Evolutionary conservation across 2,888 invertebrate genomes (phyloP).

Genomic region (Folsomia candida): DNA sequence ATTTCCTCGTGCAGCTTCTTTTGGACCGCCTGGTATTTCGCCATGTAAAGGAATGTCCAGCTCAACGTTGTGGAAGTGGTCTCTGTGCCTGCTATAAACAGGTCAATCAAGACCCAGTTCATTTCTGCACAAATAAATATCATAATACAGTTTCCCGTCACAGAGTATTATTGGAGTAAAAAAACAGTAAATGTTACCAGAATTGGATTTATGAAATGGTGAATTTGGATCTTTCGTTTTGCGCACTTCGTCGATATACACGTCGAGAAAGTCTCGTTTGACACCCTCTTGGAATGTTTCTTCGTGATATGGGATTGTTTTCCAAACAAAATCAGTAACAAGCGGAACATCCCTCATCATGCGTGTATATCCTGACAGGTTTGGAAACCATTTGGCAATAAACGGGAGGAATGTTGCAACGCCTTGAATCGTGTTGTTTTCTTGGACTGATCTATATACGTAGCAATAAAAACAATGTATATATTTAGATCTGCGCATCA

Average conservation of each 20-base stretch:
- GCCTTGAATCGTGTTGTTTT: background rate
- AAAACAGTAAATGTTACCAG: background rate
- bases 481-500: no score
- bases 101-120: background rate
- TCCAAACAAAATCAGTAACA: slow-evolving; percentile 13
- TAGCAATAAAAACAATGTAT: background rate
- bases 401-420: slow-evolving; percentile 24
- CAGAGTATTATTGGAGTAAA: slow-evolving; percentile 15
- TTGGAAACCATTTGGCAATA: slow-evolving; percentile 16
- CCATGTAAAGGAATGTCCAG: slow-evolving; percentile 4
- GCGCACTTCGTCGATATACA: slow-evolving; percentile 22
- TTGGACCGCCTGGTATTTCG: background rate
- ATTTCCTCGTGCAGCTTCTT: slow-evolving; percentile 11
- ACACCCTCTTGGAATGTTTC: slow-evolving; percentile 10
- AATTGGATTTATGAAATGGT: background rate
- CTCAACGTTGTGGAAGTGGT: background rate
- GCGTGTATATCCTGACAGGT: slow-evolving; percentile 5
- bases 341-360: background rate
- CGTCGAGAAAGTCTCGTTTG: slow-evolving; percentile 24
- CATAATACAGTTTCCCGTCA: no score
- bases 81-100: slow-evolving; percentile 11
- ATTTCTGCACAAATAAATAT: no score
- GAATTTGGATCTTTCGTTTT: background rate
- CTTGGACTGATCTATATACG: slow-evolving; percentile 10
- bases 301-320: slow-evolving; percentile 14